Conservation (phyloP, 1,140 invertebrate species). For the Procambarus virginalis region DNA sequence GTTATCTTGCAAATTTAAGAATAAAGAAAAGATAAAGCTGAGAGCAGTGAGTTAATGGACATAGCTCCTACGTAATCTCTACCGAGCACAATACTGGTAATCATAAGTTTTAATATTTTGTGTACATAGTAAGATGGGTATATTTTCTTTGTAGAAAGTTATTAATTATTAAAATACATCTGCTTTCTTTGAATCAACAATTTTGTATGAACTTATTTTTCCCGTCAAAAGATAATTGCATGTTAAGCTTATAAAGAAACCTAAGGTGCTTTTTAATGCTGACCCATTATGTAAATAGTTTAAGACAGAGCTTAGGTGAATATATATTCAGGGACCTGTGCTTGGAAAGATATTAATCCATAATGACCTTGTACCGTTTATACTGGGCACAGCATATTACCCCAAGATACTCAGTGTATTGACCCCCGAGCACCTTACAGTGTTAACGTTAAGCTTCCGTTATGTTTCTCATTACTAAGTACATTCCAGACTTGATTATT, state of each 20-base stretch:
- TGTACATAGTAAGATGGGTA: not conserved
- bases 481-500: not conserved
- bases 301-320: not conserved
- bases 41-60: not conserved
- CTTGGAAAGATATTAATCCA: not conserved
- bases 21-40: not conserved
- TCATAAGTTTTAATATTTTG: not conserved
- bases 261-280: not conserved
- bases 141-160: not conserved
- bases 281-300: not conserved
- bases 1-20: not conserved
- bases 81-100: not conserved
- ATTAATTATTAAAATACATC: not conserved
- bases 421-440: not conserved
- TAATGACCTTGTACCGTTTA: not conserved
- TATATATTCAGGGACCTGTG: slow-evolving; percentile 4
- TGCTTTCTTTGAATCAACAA: not conserved
- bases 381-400: too few relatives aligned
- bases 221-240: not conserved
- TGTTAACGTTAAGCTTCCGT: too few relatives aligned
- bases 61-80: not conserved
- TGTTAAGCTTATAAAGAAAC: not conserved
- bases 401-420: not conserved
- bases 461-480: not conserved
- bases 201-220: not conserved